phyloP scores from a whole-genome alignment of 1,140 invertebrate genomes.

The Panonychus citri region DNA sequence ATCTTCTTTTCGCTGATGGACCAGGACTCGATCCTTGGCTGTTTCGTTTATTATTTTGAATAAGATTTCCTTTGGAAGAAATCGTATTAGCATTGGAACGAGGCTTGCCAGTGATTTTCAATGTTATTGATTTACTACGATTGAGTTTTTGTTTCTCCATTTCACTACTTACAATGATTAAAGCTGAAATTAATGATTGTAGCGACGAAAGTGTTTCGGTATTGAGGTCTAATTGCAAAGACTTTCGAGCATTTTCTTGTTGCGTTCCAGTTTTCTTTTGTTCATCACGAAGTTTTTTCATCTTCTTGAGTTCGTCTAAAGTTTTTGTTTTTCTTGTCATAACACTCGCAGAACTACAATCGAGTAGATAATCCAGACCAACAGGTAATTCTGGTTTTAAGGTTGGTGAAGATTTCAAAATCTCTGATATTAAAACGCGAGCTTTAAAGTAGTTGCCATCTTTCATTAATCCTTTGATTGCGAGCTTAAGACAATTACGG shows the following conservation, averaged over 20 bases:
- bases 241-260: background rate
- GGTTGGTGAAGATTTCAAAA: background rate
- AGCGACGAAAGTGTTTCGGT: background rate
- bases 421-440: slow-evolving; percentile 2
- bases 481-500: slow-evolving; percentile 2
- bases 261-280: background rate
- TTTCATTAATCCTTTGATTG: background rate
- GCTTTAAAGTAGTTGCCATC: slow-evolving; percentile 1
- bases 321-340: background rate
- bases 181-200: background rate
- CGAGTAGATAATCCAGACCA: slow-evolving; percentile 5
- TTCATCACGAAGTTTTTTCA: background rate
- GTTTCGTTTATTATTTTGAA: background rate
- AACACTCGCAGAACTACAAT: slow-evolving; percentile 1
- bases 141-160: background rate
- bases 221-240: background rate
- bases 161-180: background rate
- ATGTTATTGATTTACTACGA: background rate
- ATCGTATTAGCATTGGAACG: background rate
- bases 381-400: slow-evolving; percentile 4
- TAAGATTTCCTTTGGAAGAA: background rate
- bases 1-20: slow-evolving; percentile 2
- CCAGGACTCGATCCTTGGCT: slow-evolving; percentile 4
- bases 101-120: background rate
- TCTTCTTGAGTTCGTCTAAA: background rate